phyloP scores from a whole-genome alignment of 2,797 vertebrate genomes.

The Okamejei kenojei region DNA sequence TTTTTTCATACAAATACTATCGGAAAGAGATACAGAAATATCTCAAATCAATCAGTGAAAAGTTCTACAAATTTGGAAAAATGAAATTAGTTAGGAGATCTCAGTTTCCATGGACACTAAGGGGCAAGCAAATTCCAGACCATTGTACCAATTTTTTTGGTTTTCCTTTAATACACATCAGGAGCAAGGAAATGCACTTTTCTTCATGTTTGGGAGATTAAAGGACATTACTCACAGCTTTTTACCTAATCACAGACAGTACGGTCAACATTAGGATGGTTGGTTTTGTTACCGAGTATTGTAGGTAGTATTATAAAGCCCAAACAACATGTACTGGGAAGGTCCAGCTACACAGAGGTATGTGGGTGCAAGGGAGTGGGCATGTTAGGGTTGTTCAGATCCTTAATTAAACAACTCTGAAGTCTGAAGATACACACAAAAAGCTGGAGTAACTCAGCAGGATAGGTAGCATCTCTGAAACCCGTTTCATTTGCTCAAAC shows the following conservation, averaged over 20 bases:
- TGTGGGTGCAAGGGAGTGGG: neutral
- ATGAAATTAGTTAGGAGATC: constrained; percentile 5
- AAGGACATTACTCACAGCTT: neutral
- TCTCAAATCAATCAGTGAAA: neutral
- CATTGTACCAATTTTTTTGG: neutral
- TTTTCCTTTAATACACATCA: neutral
- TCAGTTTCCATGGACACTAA: neutral
- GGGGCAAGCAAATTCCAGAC: neutral
- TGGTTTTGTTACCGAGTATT: too few relatives aligned
- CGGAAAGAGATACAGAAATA: neutral
- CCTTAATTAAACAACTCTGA: neutral
- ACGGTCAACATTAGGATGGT: too few relatives aligned
- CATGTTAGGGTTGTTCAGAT: neutral
- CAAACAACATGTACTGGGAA: too few relatives aligned
- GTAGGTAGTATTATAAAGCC: too few relatives aligned
- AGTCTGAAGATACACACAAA: too few relatives aligned
- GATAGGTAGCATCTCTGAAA: neutral
- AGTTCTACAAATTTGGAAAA: constrained; percentile 27
- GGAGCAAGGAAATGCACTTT: neutral
- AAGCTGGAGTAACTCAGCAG: too few relatives aligned
- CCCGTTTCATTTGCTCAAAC: neutral
- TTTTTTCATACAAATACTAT: neutral
- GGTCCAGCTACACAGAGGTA: too few relatives aligned
- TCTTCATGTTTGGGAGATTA: neutral
- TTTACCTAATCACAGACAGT: neutral